phyloP scores from a whole-genome alignment of 2,797 vertebrate species.

The Phyllotis vaccarum region DNA sequence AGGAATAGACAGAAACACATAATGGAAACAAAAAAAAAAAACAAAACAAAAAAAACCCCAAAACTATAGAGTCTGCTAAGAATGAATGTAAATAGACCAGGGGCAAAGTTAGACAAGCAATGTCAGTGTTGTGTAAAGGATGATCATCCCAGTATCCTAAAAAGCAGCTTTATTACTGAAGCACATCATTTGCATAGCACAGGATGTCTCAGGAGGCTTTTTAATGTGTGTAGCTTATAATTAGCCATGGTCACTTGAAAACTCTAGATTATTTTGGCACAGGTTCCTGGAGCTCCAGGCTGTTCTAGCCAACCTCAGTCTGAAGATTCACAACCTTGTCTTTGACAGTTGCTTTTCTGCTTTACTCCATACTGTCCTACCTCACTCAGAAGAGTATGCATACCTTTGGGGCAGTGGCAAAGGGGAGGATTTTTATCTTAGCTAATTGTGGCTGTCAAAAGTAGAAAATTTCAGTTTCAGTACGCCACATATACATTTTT shows the following conservation, averaged over 20 bases:
- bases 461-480: background rate
- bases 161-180: background rate
- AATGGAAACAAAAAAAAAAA: too few relatives aligned
- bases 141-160: background rate
- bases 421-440: background rate
- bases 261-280: background rate
- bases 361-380: background rate
- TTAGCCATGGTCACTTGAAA: background rate
- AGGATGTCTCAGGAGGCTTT: background rate
- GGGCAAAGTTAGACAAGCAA: background rate
- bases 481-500: background rate
- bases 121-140: background rate
- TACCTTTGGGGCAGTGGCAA: background rate
- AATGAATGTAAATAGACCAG: background rate
- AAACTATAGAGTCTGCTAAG: background rate
- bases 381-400: background rate
- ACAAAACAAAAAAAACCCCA: too few relatives aligned
- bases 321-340: background rate
- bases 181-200: fast-evolving
- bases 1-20: background rate
- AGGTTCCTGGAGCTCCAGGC: background rate
- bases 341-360: background rate
- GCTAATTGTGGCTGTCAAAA: background rate
- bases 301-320: background rate
- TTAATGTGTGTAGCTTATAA: background rate